Conservation (phyloP, 2,113 vertebrate genomes). For the Daboia siamensis region DNA sequence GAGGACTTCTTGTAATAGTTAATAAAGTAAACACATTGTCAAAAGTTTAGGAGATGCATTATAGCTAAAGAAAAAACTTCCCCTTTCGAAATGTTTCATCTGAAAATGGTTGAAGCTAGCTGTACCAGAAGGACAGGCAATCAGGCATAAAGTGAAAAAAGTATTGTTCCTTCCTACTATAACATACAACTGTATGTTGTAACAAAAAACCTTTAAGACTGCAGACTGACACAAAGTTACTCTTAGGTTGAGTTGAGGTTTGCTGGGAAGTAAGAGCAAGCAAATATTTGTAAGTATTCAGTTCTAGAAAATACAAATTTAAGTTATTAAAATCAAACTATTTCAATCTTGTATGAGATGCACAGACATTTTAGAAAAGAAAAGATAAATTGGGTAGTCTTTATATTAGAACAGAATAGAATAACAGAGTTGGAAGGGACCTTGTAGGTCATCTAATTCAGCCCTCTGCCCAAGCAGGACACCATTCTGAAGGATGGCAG, state of each 20-base stretch:
- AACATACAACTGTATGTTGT: neutral
- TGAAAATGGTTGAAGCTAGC: neutral
- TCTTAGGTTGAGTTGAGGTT: neutral
- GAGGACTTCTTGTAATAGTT: neutral
- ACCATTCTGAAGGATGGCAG: no score
- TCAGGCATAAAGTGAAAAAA: neutral
- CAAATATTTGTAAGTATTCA: neutral
- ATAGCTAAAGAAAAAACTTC: neutral
- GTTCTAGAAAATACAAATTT: neutral
- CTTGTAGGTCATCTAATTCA: no score
- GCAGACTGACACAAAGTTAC: neutral
- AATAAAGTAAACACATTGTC: neutral
- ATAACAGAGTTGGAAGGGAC: no score
- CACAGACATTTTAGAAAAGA: neutral
- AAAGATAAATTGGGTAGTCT: neutral
- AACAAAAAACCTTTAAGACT: neutral
- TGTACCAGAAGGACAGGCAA: neutral
- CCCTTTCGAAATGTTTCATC: neutral
- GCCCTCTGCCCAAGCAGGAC: no score
- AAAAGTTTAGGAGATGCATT: neutral
- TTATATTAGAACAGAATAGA: neutral
- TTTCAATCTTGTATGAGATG: neutral
- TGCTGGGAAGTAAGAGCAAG: neutral
- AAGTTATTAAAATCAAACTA: neutral
- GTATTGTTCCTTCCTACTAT: neutral